A percentile compares a stretch with the other conserved stretches of the same genome.
Evolutionary conservation across 2,113 vertebrate species (phyloP).

Genomic region (Sitta europaea): DNA sequence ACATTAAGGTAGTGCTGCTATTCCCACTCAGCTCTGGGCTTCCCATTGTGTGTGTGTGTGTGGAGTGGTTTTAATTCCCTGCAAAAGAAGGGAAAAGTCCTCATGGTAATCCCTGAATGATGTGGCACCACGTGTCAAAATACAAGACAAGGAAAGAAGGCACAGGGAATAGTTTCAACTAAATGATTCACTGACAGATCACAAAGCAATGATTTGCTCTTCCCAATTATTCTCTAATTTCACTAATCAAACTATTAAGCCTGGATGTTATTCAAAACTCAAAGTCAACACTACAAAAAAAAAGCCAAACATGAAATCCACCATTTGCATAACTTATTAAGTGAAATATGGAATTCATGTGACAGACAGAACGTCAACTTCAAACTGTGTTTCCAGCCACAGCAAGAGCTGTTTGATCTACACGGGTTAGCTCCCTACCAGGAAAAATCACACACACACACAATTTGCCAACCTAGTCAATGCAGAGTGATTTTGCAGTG

Average conservation of each 20-base stretch:
- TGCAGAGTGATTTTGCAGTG: background rate
- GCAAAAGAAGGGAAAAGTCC: background rate
- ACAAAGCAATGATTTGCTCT: background rate
- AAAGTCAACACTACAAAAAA: background rate
- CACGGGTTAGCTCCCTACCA: background rate
- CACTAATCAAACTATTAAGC: background rate
- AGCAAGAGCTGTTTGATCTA: slow-evolving; percentile 21
- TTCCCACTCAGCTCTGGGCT: background rate
- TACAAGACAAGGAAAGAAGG: background rate
- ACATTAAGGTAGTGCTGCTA: slow-evolving; percentile 5
- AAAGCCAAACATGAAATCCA: slow-evolving; percentile 5
- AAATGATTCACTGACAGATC: background rate
- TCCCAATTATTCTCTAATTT: slow-evolving; percentile 36
- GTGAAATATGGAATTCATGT: slow-evolving; percentile 32
- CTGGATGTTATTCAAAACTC: slow-evolving; percentile 10
- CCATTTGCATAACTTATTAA: slow-evolving; percentile 43
- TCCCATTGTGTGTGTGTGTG: accelerated
- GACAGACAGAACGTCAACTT: slow-evolving; percentile 21
- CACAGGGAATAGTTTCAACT: background rate
- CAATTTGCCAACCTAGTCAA: background rate
- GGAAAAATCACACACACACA: background rate
- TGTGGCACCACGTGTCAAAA: slow-evolving; percentile 31
- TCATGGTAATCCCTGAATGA: background rate
- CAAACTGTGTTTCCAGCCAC: slow-evolving; percentile 33
- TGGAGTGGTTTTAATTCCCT: background rate